phyloP scores from a whole-genome alignment of 2,888 invertebrate genomes.

The Bhutanitis thaidina region DNA sequence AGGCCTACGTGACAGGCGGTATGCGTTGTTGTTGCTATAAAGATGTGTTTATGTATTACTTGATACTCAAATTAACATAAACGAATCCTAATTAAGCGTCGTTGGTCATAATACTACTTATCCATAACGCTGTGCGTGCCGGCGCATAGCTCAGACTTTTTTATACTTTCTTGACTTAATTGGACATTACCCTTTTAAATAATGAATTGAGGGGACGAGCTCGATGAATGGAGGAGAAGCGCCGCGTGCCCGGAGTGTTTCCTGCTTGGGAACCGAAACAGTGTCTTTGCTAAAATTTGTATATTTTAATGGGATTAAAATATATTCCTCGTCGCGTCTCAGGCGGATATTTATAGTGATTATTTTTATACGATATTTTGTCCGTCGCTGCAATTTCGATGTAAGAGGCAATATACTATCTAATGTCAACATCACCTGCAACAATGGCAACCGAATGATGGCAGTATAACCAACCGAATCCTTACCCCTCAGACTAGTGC shows the following conservation, averaged over 20 bases:
- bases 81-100: conserved; percentile 12
- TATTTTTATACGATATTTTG: too few relatives aligned
- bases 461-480: too few relatives aligned
- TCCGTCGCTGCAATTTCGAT: too few relatives aligned
- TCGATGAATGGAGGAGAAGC: conserved; percentile 9
- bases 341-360: too few relatives aligned
- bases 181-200: conserved; percentile 34
- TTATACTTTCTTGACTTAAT: conserved; percentile 29
- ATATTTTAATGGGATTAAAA: conserved; percentile 5
- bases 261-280: conserved; percentile 4
- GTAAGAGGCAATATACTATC: too few relatives aligned
- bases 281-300: background rate
- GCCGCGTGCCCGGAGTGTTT: conserved; percentile 8
- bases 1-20: too few relatives aligned
- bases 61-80: conserved; percentile 4
- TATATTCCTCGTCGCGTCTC: too few relatives aligned
- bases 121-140: conserved; percentile 22
- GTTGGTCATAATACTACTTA: background rate
- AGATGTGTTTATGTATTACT: background rate
- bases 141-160: conserved; percentile 28
- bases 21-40: too few relatives aligned
- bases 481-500: too few relatives aligned
- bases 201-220: conserved; percentile 23
- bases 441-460: too few relatives aligned
- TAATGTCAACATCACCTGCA: too few relatives aligned